Base-by-base conservation (phyloP, 2,888 invertebrate species). In the Drosophila longiperda region DNA sequence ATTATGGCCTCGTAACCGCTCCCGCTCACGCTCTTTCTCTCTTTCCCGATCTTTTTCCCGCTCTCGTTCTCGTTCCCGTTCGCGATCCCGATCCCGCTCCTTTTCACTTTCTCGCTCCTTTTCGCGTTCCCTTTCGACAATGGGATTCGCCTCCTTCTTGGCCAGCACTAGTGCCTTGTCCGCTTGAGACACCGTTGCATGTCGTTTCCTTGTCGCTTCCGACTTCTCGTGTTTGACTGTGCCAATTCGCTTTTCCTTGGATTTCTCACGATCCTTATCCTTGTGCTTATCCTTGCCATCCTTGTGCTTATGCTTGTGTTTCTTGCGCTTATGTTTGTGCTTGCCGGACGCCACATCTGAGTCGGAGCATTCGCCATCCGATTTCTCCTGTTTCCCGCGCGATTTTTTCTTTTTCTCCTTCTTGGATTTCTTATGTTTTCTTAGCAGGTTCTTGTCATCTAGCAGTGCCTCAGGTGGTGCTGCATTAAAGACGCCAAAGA, bases 401-500 rank as follows among this genome's bases (percentile, higher is more conserved):
- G 71, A 58, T 33, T 90, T 92, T 61, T 91, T 91, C 83, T 91
- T 94, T 87, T 90, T 93, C 77, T 86, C 93, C 89, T 70, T 94
- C 75, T 85, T 93, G 59, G 85, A 86, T 80, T 90, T 92, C 78
- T 93, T 91, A 87, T 93, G 87, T 88, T 92, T 88, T 60, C 87
- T 92, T 9, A 84, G 73, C 71, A 91, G 66, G 45, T 90, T 92
- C 34, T 94, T 92, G 91, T 93, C 94, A 55, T 93, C 93, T 32
- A 93, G 66, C 45, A 95, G 93, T 80, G 94, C 94, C 34, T 94
- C 90, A 15, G 95, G 96, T 17, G 96, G 96, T 78, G 95, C 95
- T 2, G 96, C 96, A 92, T 96, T 96, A 36, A 92, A 92, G 0
- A 92, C 92, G 85, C 96, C 94, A 89, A 97, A 97, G 1, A 97